phyloP scores from a whole-genome alignment of 2,888 invertebrate genomes.

The Penaeus monodon region DNA sequence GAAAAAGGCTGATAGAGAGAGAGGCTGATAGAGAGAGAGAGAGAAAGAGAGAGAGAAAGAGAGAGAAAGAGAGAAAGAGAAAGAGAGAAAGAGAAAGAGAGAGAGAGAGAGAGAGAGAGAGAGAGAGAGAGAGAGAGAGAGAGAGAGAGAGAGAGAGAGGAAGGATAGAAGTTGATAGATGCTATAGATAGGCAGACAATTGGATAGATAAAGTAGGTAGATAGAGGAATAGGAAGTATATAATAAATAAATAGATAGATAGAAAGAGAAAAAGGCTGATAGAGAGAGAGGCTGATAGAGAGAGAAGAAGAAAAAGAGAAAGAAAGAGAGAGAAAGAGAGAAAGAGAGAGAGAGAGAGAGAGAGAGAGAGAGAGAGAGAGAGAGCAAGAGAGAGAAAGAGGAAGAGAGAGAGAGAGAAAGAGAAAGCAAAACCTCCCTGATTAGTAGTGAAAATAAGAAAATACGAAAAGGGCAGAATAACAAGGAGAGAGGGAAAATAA shows the following conservation, averaged over 20 bases:
- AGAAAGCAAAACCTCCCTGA: no score
- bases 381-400: background rate
- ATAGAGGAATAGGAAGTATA: no score
- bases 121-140: background rate
- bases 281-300: background rate
- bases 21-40: background rate
- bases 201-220: no score
- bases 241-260: background rate
- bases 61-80: background rate
- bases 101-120: background rate
- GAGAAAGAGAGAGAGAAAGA: slow-evolving; percentile 8
- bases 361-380: slow-evolving; percentile 7
- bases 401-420: no score
- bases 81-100: background rate
- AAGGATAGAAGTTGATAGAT: no score
- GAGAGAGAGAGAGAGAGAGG: background rate
- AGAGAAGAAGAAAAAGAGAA: background rate
- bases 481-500: no score
- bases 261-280: background rate
- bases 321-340: background rate
- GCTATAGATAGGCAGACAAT: no score
- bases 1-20: background rate
- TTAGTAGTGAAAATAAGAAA: no score
- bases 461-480: no score
- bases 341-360: background rate